phyloP scores from a whole-genome alignment of 1,140 invertebrate species.

The Rhyacophila brunnea region DNA sequence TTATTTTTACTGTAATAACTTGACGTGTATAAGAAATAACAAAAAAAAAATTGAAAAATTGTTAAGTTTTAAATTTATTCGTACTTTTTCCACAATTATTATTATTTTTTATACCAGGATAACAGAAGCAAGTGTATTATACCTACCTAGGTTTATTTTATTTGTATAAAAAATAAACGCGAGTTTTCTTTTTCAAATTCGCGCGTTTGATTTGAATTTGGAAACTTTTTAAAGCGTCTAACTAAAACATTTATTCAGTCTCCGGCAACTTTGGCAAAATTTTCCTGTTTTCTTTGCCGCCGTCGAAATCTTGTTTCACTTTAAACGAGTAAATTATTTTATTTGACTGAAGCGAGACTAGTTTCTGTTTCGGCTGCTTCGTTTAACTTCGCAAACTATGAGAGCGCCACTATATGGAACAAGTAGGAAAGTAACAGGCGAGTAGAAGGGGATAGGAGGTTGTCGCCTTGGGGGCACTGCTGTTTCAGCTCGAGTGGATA shows the following conservation, averaged over 20 bases:
- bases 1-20: too few species aligned
- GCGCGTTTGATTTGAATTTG: slow-evolving; percentile 9
- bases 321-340: slow-evolving; percentile 26
- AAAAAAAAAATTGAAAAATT: too few species aligned
- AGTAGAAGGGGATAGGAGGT: neutral
- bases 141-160: slow-evolving; percentile 11
- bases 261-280: neutral
- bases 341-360: slow-evolving; percentile 3
- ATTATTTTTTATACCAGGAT: too few species aligned
- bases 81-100: too few species aligned
- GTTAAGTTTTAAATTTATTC: too few species aligned
- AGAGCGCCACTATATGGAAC: neutral
- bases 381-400: neutral
- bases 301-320: slow-evolving; percentile 17
- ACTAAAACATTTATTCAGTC: slow-evolving; percentile 27
- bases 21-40: too few species aligned
- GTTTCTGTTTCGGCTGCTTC: neutral
- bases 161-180: slow-evolving; percentile 5
- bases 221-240: slow-evolving; percentile 22
- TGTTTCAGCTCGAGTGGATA: neutral
- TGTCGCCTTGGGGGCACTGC: neutral
- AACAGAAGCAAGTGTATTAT: too few species aligned
- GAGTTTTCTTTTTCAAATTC: slow-evolving; percentile 11
- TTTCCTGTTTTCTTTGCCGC: neutral
- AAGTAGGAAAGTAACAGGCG: neutral